Conservation (phyloP, 2,888 invertebrate genomes). For the Silvanus unidentatus region DNA sequence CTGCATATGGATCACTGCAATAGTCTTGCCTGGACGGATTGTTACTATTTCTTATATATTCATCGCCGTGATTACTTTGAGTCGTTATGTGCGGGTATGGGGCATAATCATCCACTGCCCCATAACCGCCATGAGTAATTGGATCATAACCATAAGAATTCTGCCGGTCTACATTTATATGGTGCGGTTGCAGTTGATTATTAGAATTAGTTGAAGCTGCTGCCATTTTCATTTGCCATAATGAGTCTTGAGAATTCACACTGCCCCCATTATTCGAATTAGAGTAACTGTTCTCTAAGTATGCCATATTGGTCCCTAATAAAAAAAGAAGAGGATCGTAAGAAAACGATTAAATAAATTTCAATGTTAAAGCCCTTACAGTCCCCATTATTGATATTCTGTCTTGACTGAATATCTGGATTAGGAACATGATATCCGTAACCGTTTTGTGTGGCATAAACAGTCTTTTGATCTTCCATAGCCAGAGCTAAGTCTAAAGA, state of each 20-base stretch:
- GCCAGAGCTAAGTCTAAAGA: conserved; percentile 78
- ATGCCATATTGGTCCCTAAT: conserved; percentile 81
- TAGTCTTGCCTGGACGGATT: conserved; percentile 83
- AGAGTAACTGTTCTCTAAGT: conserved; percentile 87
- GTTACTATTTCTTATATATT: conserved; percentile 70
- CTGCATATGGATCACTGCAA: conserved; percentile 82
- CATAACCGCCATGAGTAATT: conserved; percentile 75
- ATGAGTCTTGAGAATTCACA: conserved; percentile 88
- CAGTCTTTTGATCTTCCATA: conserved; percentile 81
- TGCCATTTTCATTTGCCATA: conserved; percentile 91
- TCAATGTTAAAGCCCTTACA: conserved; percentile 54
- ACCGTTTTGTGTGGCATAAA: conserved; percentile 78
- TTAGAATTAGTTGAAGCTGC: conserved; percentile 65
- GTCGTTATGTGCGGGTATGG: conserved; percentile 74
- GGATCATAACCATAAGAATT: conserved; percentile 61
- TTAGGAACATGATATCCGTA: conserved; percentile 78
- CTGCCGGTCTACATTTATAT: conserved; percentile 59
- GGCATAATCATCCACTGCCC: conserved; percentile 77
- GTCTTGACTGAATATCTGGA: conserved; percentile 59
- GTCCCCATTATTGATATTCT: conserved; percentile 72
- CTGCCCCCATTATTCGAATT: conserved; percentile 94
- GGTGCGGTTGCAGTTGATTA: conserved; percentile 52
- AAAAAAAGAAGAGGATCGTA: conserved; percentile 20
- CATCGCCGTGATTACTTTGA: conserved; percentile 60
- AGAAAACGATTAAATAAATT: neutral